Evolutionary conservation across 2,113 vertebrate species (phyloP).

Genomic region (Peucedramus taeniatus): DNA sequence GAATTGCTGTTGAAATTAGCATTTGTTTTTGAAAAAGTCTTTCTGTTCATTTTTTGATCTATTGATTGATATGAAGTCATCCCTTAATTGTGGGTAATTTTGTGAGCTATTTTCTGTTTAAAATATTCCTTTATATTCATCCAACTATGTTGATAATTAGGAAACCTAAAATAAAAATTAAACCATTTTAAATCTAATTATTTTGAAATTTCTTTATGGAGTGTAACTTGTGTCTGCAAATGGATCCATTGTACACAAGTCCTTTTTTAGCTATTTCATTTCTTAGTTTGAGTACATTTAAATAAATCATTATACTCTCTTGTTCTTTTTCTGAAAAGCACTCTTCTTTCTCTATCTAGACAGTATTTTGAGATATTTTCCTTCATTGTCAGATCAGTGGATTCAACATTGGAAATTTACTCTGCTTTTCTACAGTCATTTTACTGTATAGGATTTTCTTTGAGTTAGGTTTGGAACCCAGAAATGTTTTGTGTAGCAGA

Average conservation of each 20-base stretch:
- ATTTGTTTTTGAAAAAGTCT: constrained; percentile 3
- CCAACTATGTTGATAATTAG: neutral
- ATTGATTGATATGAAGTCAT: neutral
- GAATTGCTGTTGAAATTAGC: neutral
- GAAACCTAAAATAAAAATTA: neutral
- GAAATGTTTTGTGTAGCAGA: neutral
- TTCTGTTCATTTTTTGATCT: constrained; percentile 17
- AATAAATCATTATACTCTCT: neutral
- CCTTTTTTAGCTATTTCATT: neutral
- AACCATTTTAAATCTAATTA: neutral
- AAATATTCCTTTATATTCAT: neutral
- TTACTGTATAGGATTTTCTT: neutral
- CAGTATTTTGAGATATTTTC: neutral
- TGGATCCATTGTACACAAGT: neutral
- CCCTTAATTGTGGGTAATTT: neutral
- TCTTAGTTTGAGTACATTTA: neutral
- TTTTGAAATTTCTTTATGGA: neutral
- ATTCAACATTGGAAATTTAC: neutral
- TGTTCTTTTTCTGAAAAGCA: neutral
- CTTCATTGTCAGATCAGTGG: neutral
- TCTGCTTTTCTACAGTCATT: neutral
- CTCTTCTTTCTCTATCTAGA: neutral
- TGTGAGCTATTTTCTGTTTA: neutral
- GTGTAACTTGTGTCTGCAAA: neutral
- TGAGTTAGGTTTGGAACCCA: neutral